Conservation (phyloP, 1,140 invertebrate genomes). For the Aphaenogaster ashmeadi region DNA sequence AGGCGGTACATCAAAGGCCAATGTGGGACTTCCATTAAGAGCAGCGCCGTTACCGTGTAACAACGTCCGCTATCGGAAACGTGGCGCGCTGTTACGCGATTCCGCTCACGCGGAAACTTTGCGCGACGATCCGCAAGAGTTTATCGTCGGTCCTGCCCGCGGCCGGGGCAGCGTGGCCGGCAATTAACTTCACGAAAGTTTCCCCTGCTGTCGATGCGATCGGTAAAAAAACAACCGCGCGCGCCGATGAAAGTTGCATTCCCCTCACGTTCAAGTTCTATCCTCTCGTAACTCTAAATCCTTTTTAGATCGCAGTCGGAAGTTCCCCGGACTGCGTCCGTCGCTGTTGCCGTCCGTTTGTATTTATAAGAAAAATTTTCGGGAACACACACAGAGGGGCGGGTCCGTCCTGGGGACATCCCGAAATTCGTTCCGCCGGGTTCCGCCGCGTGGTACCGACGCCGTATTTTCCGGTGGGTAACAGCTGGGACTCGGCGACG, state of each 20-base stretch:
- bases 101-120: constrained; percentile 47
- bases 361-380: constrained; percentile 47
- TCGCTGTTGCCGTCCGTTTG: background rate
- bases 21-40: constrained; percentile 48
- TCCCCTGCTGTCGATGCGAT: background rate
- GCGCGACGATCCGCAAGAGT: constrained; percentile 33
- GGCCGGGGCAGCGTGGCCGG: background rate
- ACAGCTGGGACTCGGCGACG: constrained; percentile 58
- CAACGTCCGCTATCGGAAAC: constrained; percentile 48
- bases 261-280: background rate
- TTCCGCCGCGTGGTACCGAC: background rate
- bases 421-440: constrained; percentile 34
- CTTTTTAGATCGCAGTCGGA: background rate
- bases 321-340: background rate
- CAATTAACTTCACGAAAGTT: constrained; percentile 46
- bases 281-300: background rate
- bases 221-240: background rate
- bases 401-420: background rate
- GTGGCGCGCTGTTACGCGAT: constrained; percentile 35
- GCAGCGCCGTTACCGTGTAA: constrained; percentile 35
- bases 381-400: background rate
- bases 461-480: constrained; percentile 52
- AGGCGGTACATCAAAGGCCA: constrained; percentile 38
- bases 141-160: constrained; percentile 31
- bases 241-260: background rate